phyloP scores from a whole-genome alignment of 2,113 vertebrate genomes.

The Solea solea region DNA sequence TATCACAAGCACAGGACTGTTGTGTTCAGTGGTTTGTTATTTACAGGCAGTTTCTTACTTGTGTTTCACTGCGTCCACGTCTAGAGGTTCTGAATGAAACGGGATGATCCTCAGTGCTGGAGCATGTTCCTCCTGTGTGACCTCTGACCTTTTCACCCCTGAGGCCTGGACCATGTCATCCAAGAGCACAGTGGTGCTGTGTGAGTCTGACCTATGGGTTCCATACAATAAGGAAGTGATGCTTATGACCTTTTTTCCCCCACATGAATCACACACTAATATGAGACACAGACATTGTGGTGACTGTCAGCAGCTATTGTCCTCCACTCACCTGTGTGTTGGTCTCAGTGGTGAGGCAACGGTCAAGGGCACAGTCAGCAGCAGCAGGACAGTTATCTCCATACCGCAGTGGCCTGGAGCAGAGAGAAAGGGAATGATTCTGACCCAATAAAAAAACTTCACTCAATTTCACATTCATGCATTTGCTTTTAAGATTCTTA shows the following conservation, averaged over 20 bases:
- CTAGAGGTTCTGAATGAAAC: constrained; percentile 43
- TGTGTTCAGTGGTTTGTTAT: not conserved
- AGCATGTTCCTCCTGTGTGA: constrained; percentile 25
- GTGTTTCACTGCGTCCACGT: constrained; percentile 49
- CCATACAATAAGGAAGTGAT: constrained; percentile 22
- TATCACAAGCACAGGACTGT: not conserved
- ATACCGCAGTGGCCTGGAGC: constrained; percentile 68
- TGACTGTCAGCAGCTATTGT: not conserved
- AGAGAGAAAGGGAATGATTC: constrained; percentile 8
- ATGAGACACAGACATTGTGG: not conserved
- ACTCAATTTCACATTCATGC: too few relatives aligned
- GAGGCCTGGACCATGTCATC: constrained; percentile 30
- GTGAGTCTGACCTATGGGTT: constrained; percentile 48
- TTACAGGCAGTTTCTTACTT: constrained; percentile 41
- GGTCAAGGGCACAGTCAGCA: constrained; percentile 68
- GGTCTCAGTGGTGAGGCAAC: constrained; percentile 63
- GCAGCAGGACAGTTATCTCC: constrained; percentile 73
- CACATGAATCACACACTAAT: not conserved
- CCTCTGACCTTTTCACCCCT: constrained; percentile 30
- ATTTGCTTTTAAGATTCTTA: too few relatives aligned
- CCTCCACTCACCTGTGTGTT: constrained; percentile 60
- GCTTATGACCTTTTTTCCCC: too few relatives aligned
- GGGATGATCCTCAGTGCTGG: constrained; percentile 50
- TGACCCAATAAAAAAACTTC: too few relatives aligned
- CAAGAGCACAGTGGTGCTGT: constrained; percentile 3